Evolutionary conservation across 2,797 vertebrate species (phyloP), one percentile per base, ranked within the genome.

Genomic region (Nannoperca obscura): DNA sequence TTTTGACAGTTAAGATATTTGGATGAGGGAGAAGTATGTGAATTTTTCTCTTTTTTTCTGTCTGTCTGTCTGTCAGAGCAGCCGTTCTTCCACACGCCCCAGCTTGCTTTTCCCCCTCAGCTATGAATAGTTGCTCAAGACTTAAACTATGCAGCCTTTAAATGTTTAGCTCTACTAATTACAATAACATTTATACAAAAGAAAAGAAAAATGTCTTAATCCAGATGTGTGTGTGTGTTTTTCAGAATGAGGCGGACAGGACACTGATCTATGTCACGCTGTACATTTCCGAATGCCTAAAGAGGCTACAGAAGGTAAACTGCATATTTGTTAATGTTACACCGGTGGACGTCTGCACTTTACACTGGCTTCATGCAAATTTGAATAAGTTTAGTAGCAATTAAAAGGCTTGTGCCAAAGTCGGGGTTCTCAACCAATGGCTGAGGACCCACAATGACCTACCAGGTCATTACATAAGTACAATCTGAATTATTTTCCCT

Each of bases 201-300:
- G 9, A 54, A 49, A 70, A 52, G 9, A 38, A 4, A 34, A 1
- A 34, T 1, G 2, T 38, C 1, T 24, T 30, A n/a, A 54, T 68
- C 2, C 3, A n/a, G 17, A 50, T 32, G 2, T 78, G 10, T 78
- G 4, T 71, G 10, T 44, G 17, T 78, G 14, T 52, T 79, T 92
- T 91, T 34, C 91, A 99, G 98, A 99, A 98, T 0, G 98, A 99
- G 93, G 98, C 98, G 0, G 98, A 99, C 90, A 96, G 98, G 88
- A 99, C 98, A 0, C 92, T 99, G 93, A 99, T 99, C 90, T 99
- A 99, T 36, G 85, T 98, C 82, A 99, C 98, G 5, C 96, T 99
- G 44, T 99, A 99, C 94, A 99, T 99, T 90, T 98, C 98, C 20
- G 98, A 99, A 91, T 99, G 98, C 91, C 94, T 99, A 59, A 99